Conservation (phyloP, 2,888 invertebrate species). For the Carabus problematicus region DNA sequence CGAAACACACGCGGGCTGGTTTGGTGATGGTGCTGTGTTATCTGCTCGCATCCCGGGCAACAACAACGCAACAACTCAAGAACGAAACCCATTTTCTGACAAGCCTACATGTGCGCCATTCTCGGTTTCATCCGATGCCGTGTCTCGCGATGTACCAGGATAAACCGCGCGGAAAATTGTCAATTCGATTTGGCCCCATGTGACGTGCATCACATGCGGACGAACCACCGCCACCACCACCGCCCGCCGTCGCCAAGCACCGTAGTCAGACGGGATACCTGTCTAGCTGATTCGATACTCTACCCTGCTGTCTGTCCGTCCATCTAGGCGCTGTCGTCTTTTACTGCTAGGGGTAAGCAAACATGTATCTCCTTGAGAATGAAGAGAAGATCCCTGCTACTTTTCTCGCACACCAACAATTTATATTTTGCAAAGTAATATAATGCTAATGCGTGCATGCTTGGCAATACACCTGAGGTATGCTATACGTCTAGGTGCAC, state of each 20-base stretch:
- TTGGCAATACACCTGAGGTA: too few relatives aligned
- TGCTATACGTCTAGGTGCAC: too few relatives aligned
- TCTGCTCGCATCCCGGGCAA: conserved; percentile 51
- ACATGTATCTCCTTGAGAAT: too few relatives aligned
- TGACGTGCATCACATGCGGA: not conserved
- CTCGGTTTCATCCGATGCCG: conserved; percentile 50
- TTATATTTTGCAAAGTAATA: too few relatives aligned
- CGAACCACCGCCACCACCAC: not conserved
- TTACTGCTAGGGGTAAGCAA: too few relatives aligned
- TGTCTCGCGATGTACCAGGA: conserved; percentile 58
- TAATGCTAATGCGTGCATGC: too few relatives aligned
- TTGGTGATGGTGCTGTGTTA: conserved; percentile 53
- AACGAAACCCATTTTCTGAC: conserved; percentile 49
- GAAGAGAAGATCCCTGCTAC: too few relatives aligned
- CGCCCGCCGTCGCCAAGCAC: not conserved
- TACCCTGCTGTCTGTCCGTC: too few relatives aligned
- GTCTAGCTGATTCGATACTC: too few relatives aligned
- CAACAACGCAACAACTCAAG: conserved; percentile 46
- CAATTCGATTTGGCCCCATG: conserved; percentile 61
- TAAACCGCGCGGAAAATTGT: conserved; percentile 76
- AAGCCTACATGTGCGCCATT: conserved; percentile 52
- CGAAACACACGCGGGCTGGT: not conserved
- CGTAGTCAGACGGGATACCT: too few relatives aligned
- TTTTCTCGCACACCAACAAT: too few relatives aligned
- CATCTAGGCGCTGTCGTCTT: too few relatives aligned